Evolutionary conservation across 2,113 vertebrate species (phyloP).

Genomic region (Eira barbara): DNA sequence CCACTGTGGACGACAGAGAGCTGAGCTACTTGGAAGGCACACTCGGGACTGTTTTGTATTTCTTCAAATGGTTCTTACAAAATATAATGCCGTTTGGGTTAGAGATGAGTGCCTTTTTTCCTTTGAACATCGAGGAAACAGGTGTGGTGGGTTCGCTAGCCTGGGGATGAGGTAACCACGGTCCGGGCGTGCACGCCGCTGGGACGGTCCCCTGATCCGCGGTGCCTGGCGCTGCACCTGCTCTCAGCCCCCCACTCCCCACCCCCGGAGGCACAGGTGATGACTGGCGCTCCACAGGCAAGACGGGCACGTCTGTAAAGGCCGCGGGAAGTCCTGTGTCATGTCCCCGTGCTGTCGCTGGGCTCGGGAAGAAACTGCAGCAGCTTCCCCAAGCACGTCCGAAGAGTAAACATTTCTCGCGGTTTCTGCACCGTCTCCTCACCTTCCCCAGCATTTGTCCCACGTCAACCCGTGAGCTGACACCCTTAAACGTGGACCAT

Average conservation of each 20-base stretch:
- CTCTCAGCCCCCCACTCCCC: background rate
- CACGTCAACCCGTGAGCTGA: background rate
- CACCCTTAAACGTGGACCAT: accelerated
- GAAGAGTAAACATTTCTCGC: accelerated
- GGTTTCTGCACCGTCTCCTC: background rate
- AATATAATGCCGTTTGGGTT: background rate
- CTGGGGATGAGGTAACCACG: accelerated
- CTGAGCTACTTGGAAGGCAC: background rate
- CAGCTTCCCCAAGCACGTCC: accelerated
- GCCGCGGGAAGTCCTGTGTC: background rate
- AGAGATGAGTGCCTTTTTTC: background rate
- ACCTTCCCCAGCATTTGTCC: background rate
- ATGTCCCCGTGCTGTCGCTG: background rate
- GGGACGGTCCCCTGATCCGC: background rate
- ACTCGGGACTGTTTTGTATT: background rate
- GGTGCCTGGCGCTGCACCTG: accelerated
- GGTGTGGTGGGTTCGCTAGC: background rate
- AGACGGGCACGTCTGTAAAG: background rate
- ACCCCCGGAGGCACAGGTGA: too few species aligned
- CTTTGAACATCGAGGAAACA: background rate
- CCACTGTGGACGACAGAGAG: background rate
- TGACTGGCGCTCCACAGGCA: accelerated
- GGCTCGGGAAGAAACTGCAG: background rate
- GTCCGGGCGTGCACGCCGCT: background rate
- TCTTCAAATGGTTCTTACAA: background rate